Percentiles rank a stretch among this genome's conserved stretches.
phyloP scores from a whole-genome alignment of 2,888 invertebrate genomes.

The Pardosa pseudoannulata region DNA sequence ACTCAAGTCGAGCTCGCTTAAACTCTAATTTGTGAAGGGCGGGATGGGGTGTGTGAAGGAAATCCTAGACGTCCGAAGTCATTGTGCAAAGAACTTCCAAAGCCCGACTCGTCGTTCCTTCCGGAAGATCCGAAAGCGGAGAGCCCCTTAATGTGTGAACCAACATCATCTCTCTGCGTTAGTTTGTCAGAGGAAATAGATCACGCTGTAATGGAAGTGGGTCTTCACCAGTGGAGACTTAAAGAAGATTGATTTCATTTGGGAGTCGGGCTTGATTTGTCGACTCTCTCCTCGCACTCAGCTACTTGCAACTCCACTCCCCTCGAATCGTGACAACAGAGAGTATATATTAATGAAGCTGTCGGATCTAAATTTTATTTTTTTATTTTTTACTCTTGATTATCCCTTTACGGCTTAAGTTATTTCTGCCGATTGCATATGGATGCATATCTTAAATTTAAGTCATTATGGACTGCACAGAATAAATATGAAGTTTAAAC shows the following conservation, averaged over 20 bases:
- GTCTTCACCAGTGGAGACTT: background rate
- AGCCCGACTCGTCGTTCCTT: too few species aligned
- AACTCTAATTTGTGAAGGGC: background rate
- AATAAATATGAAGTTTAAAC: too few species aligned
- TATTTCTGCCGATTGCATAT: too few species aligned
- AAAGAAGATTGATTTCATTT: background rate
- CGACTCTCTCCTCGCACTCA: background rate
- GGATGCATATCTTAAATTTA: too few species aligned
- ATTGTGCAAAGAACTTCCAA: background rate
- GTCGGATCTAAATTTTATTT: too few species aligned
- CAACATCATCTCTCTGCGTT: constrained; percentile 44
- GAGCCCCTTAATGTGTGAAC: constrained; percentile 58
- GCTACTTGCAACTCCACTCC: too few species aligned
- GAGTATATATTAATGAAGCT: too few species aligned
- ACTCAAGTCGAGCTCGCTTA: too few species aligned
- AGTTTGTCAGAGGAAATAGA: background rate
- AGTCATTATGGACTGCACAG: too few species aligned
- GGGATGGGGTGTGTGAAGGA: background rate
- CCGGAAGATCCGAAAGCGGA: background rate
- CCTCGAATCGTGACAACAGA: too few species aligned
- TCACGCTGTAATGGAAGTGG: background rate
- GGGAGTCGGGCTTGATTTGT: background rate
- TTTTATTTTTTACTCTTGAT: too few species aligned
- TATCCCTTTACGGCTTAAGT: too few species aligned
- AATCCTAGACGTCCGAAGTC: background rate